Evolutionary conservation across 1,140 invertebrate species (phyloP).

Genomic region (Periplaneta americana): DNA sequence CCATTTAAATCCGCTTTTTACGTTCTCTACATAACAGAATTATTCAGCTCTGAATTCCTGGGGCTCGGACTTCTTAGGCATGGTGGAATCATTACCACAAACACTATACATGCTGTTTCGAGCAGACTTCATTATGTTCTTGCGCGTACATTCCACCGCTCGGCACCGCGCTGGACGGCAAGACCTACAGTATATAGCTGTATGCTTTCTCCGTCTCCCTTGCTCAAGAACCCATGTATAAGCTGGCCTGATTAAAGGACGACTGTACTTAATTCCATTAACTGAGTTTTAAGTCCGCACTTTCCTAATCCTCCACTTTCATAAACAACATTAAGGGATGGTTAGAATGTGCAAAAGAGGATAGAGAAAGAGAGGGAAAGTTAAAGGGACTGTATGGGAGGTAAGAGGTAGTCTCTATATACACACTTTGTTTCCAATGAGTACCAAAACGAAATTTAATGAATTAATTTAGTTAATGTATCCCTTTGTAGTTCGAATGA

Average conservation of each 20-base stretch:
- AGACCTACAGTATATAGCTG: no score
- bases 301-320: not conserved
- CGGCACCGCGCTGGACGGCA: not conserved
- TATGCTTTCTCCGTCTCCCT: no score
- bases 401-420: not conserved
- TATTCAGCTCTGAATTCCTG: no score
- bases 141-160: no score
- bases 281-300: not conserved
- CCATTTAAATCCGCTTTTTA: no score
- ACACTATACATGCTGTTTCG: no score
- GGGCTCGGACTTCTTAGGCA: no score
- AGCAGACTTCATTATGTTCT: not conserved
- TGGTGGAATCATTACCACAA: no score
- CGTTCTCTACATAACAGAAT: no score
- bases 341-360: not conserved
- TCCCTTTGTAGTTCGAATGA: not conserved
- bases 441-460: not conserved
- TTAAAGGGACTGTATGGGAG: not conserved
- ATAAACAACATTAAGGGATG: not conserved
- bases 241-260: not conserved
- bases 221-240: not conserved
- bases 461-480: not conserved
- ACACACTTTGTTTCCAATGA: not conserved
- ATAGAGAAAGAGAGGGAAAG: not conserved
- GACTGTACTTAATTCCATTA: not conserved